These are phyloP conservation scores for Sigmodon hispidus DNA, from an alignment of 2,113 vertebrate genomes.

Conservation along the genomic window DNA sequence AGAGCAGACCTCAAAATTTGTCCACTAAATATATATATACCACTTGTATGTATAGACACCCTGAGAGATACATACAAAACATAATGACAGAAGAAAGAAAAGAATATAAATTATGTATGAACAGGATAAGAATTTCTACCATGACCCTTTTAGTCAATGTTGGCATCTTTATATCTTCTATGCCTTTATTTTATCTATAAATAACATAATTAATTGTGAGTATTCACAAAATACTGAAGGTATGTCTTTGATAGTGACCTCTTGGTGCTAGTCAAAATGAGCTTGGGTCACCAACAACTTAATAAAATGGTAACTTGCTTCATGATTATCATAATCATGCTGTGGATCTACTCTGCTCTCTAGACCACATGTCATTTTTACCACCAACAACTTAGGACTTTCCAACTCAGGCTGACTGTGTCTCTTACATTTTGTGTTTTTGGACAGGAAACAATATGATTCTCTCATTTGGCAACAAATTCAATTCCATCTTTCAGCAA, in stretches of 20 bases:
- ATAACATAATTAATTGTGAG: background rate
- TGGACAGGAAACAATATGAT: background rate
- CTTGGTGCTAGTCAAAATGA: background rate
- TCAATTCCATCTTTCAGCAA: background rate
- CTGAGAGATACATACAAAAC: background rate
- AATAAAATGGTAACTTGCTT: background rate
- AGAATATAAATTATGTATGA: background rate
- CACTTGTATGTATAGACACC: background rate
- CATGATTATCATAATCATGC: background rate
- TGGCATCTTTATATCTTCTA: background rate
- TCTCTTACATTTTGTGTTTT: background rate
- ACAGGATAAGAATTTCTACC: background rate
- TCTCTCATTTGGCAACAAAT: background rate
- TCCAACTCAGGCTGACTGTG: background rate
- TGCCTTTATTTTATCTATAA: background rate
- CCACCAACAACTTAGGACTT: background rate
- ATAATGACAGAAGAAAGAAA: background rate
- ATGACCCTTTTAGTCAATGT: background rate
- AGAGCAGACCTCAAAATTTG: background rate
- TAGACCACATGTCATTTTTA: background rate
- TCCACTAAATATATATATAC: too few species aligned
- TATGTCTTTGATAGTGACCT: background rate
- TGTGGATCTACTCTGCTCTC: background rate
- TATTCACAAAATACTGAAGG: background rate
- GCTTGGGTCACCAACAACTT: background rate